These are phyloP conservation scores for Triplophysa siluroides DNA, from an alignment of 2,113 vertebrate species.

Conservation along the genomic window DNA sequence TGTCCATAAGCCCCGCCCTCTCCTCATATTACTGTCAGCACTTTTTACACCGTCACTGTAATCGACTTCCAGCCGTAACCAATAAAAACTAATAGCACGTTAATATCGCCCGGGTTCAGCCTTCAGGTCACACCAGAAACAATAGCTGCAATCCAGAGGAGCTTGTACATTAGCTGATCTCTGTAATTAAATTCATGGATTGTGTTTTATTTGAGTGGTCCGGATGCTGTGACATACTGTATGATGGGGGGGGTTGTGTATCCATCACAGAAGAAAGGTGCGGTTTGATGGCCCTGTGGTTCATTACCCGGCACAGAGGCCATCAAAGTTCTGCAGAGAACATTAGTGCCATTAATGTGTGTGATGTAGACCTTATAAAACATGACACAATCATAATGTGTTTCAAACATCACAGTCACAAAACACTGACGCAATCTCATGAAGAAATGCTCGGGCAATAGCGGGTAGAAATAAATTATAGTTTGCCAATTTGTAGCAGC, in stretches of 20 bases:
- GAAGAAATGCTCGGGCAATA: too few species aligned
- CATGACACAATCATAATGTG: too few species aligned
- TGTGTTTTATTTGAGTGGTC: constrained; percentile 63
- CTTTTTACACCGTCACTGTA: constrained; percentile 62
- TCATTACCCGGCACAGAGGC: constrained; percentile 30
- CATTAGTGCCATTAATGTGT: constrained; percentile 18
- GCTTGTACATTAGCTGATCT: constrained; percentile 52
- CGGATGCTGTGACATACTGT: too few species aligned
- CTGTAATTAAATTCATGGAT: constrained; percentile 71
- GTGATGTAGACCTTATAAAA: too few species aligned
- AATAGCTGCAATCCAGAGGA: constrained; percentile 51
- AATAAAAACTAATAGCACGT: constrained; percentile 77
- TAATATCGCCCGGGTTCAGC: constrained; percentile 72
- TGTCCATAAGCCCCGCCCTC: too few species aligned
- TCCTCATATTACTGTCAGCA: neutral
- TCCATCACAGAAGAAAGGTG: constrained; percentile 10
- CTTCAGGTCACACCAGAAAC: neutral
- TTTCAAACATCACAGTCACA: too few species aligned
- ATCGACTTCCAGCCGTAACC: constrained; percentile 74
- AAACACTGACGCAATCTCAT: too few species aligned
- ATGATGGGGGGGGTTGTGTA: constrained; percentile 24
- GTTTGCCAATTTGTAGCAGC: too few species aligned
- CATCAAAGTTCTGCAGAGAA: neutral
- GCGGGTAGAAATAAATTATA: too few species aligned
- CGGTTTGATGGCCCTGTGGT: neutral